Base-by-base conservation (phyloP, 2,797 vertebrate genomes). In the Microchirus variegatus region DNA sequence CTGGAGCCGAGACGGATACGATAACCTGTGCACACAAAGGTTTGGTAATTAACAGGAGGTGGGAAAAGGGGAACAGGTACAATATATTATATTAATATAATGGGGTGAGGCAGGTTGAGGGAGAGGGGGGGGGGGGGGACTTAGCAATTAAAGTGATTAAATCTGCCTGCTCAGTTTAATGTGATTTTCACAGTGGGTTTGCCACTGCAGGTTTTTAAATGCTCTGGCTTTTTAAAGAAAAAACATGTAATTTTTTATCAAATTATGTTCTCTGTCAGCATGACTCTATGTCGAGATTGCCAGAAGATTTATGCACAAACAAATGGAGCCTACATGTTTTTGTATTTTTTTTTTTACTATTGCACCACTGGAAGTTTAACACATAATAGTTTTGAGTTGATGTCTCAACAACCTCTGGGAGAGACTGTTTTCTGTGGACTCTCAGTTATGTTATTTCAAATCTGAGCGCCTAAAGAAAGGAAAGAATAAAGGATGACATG, bases 1-100 rank as follows among this genome's bases (percentile, higher is more conserved):
- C 96, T 98, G 80, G 97, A 97, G 72, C 97, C 97, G 77, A 99
- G 79, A 9, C 96, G 90, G 88, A 98, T 94, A 43, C 96, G 94
- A 73, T 99, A 99, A 61, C 97, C 96, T 98, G 69, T 37, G 7
- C 2, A 65, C 26, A 51, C 1, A 45, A 37, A 15, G 2, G 17
- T 6, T 41, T 5, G 17, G n/a, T 40, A 49, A 3, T 0, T 0
- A 46, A 42, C 55, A 17, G 10, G 13, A 37, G 12, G 5, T 0
- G 14, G 36, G 45, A 36, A n/a, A n/a, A 13, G 17, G 0, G 18
- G 10, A 37, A 53, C 53, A 64, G 15, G 35, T 17, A 40, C 15
- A 31, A 19, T 19, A 46, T 11, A 9, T 22, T 14, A 48, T 48
- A 14, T 35, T 10, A 38, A 55, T 42, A 43, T 41, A 49, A 65